Conservation (phyloP, 2,888 invertebrate genomes). For the Chymomyza caudatula region DNA sequence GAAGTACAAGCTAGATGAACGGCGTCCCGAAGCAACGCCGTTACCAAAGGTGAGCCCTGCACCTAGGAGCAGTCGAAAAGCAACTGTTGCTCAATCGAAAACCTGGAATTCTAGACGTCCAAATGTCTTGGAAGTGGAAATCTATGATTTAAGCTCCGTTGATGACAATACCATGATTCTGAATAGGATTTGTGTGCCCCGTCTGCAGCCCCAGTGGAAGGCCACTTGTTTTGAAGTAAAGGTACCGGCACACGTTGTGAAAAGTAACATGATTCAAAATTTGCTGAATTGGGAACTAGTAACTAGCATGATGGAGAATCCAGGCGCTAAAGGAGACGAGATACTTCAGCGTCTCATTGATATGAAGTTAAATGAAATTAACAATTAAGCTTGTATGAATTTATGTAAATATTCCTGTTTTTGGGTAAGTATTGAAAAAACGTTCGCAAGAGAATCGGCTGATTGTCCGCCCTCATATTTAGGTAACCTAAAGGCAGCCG, state of each 20-base stretch:
- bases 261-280: neutral
- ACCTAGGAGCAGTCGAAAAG: neutral
- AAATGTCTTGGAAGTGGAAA: neutral
- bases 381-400: too few relatives aligned
- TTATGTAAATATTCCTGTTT: too few relatives aligned
- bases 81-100: neutral
- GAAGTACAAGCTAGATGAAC: neutral
- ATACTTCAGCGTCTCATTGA: neutral
- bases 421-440: too few relatives aligned
- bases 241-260: neutral
- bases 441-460: too few relatives aligned
- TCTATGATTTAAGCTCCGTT: neutral
- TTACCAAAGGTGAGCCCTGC: neutral
- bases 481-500: too few relatives aligned
- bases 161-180: neutral
- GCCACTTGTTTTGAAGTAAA: neutral
- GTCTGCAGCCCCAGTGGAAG: neutral
- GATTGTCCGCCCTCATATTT: too few relatives aligned
- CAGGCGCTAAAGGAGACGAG: neutral
- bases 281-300: neutral
- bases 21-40: neutral
- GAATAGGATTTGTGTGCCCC: neutral
- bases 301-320: neutral
- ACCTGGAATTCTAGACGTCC: too few relatives aligned
- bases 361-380: too few relatives aligned